Evolutionary conservation across 2,113 vertebrate genomes (phyloP).

Genomic region (Oryzias celebensis): DNA sequence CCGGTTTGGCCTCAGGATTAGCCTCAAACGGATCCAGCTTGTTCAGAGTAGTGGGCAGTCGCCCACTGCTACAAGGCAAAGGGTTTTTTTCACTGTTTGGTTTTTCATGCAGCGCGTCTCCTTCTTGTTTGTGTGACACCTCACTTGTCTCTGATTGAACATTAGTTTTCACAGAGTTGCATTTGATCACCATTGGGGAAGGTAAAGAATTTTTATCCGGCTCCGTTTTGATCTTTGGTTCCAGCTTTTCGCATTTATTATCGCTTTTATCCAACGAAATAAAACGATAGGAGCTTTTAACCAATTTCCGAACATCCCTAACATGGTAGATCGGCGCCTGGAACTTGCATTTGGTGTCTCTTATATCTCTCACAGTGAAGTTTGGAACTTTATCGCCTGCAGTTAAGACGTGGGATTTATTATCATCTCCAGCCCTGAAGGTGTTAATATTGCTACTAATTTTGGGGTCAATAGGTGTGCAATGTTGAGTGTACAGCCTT

Average conservation of each 20-base stretch:
- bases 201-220: slow-evolving; percentile 69
- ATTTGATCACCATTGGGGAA: slow-evolving; percentile 89
- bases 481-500: slow-evolving; percentile 84
- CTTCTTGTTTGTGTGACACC: slow-evolving; percentile 35
- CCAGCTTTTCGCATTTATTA: slow-evolving; percentile 66
- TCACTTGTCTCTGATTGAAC: slow-evolving; percentile 35
- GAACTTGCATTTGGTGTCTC: slow-evolving; percentile 85
- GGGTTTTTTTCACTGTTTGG: slow-evolving; percentile 62
- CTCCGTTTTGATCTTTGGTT: slow-evolving; percentile 74
- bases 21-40: slow-evolving; percentile 75
- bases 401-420: slow-evolving; percentile 63
- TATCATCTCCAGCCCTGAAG: slow-evolving; percentile 67
- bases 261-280: slow-evolving; percentile 83
- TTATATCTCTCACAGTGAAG: slow-evolving; percentile 89
- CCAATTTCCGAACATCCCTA: slow-evolving; percentile 92
- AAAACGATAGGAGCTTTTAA: slow-evolving; percentile 88
- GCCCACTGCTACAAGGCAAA: slow-evolving; percentile 75
- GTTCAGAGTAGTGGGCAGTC: slow-evolving; percentile 69
- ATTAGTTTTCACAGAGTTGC: slow-evolving; percentile 85
- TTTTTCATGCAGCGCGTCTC: slow-evolving; percentile 60
- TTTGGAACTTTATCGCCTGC: slow-evolving; percentile 84
- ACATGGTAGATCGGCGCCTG: slow-evolving; percentile 92
- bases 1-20: slow-evolving; percentile 79
- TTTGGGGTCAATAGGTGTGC: slow-evolving; percentile 88
- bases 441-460: slow-evolving; percentile 70